Base-by-base conservation (phyloP, 2,888 invertebrate genomes). In the Epiblema foenella region DNA sequence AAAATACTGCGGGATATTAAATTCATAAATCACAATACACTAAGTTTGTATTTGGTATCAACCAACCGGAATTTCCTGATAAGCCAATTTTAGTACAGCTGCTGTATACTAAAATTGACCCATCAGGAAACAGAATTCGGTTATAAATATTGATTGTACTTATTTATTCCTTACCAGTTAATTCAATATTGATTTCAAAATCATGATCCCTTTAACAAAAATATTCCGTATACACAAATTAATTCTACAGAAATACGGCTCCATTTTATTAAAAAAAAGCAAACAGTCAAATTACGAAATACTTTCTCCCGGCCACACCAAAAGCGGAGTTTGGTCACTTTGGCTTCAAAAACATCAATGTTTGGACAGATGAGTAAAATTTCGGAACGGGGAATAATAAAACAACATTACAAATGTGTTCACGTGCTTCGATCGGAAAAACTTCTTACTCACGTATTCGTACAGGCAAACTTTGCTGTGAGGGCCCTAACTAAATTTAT, bases 381-480 rank as follows among this genome's bases (percentile, higher is more conserved):
- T 68, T 42, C 42, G 42, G 52, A 54, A 54, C 29, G 39, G 33
- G 54, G 58, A 51, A 67, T 52, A 72, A 68, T 63, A 37, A 60
- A 70, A 73, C 68, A 65, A 72, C 71, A 66, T 67, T 69, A 67
- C 66, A 69, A 69, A 69, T 66, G 72, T 54, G 69, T 69, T 66
- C 75, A 75, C 74, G 75, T 70, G 62, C 69, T 72, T 60, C 73
- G 74, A 75, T 76, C 73, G 76, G 70, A 62, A 67, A 69, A 76
- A 75, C 75, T 76, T 75, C 68, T 68, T 58, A 74, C 76, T 75
- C 76, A 76, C 75, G 75, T 75, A 75, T 70, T 65, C 69, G 64
- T 65, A 54, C 62, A 57, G 65, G 20, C 69, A 68, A 75, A 75
- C 72, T 75, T 76, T 60, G 62, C 62, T 60, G 68, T 54, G 62